Conservation (phyloP, 2,113 vertebrate genomes). For the Abramis brama region DNA sequence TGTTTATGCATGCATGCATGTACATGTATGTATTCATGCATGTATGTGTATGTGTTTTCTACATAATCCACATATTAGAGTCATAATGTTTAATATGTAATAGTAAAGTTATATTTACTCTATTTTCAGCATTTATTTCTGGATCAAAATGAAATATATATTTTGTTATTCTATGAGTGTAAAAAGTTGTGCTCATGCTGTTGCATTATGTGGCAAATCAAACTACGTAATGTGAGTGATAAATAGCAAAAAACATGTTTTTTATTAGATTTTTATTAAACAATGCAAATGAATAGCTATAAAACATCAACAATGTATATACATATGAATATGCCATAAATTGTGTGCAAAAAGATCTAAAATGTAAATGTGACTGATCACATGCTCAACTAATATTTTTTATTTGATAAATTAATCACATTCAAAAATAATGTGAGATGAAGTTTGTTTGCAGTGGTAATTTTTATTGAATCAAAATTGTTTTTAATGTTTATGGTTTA, state of each 20-base stretch:
- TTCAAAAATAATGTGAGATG: background rate
- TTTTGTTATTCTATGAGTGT: background rate
- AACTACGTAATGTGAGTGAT: background rate
- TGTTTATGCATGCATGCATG: too few species aligned
- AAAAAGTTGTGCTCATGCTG: background rate
- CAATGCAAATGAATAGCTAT: background rate
- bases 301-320: background rate
- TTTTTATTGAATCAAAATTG: background rate
- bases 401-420: background rate
- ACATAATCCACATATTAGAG: background rate
- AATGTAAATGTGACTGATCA: background rate
- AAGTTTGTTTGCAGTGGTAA: background rate
- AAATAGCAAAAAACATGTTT: accelerated
- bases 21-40: too few species aligned
- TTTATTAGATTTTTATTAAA: background rate
- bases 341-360: background rate
- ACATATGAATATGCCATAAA: background rate
- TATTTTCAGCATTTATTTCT: background rate
- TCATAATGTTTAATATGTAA: background rate
- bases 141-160: background rate
- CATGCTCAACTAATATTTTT: background rate
- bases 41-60: too few species aligned
- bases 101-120: background rate
- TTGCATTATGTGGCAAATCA: background rate
- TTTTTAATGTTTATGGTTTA: background rate